Percentiles rank a stretch among this genome's conserved stretches.
phyloP scores from a whole-genome alignment of 2,797 vertebrate genomes.

The Thripadectes ignobilis region DNA sequence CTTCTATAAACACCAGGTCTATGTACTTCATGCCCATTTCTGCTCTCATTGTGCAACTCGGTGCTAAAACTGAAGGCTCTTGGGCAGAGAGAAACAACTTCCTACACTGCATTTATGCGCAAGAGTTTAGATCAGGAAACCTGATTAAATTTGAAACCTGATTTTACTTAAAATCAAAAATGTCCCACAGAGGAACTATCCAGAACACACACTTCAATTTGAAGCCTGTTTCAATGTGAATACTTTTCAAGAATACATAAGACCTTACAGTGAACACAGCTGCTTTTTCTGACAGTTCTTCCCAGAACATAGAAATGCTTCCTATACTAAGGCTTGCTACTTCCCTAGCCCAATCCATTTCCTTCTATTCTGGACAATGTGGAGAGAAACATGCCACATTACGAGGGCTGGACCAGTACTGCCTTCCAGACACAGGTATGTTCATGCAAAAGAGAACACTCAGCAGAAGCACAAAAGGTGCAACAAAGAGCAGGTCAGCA shows the following conservation, averaged over 20 bases:
- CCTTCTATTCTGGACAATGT: not conserved
- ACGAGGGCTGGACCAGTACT: not conserved
- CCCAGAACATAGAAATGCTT: not conserved
- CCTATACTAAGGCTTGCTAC: not conserved
- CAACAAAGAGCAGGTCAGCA: not conserved
- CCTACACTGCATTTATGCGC: not conserved
- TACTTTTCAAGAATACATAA: not conserved
- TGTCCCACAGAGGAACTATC: not conserved
- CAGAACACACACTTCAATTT: not conserved
- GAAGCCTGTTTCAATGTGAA: not conserved
- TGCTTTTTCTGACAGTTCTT: not conserved
- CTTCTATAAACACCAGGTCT: not conserved
- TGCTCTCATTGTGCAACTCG: not conserved
- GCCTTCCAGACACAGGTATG: not conserved
- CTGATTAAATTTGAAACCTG: not conserved
- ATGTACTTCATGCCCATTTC: not conserved
- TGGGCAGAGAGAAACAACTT: not conserved
- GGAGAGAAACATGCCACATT: not conserved
- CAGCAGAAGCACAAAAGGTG: not conserved
- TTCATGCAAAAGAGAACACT: not conserved
- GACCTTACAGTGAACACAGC: not conserved
- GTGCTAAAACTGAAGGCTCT: not conserved
- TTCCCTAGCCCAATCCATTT: not conserved
- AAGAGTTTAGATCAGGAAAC: not conserved
- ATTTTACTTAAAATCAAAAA: not conserved